Base-by-base conservation (phyloP, 2,797 vertebrate species). In the Alca torda region DNA sequence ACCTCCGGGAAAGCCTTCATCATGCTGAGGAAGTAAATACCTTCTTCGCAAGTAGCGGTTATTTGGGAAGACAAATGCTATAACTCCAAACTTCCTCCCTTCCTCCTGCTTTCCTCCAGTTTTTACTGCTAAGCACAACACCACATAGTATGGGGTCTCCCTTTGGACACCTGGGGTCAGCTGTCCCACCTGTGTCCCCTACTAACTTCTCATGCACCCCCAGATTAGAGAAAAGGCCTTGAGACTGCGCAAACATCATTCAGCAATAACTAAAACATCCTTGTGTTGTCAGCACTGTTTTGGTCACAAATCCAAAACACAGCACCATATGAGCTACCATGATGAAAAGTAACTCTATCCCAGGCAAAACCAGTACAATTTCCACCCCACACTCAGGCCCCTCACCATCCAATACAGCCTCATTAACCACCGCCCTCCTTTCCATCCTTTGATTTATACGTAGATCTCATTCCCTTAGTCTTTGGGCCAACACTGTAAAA, bases 51-150 rank as follows among this genome's bases (percentile, higher is more conserved):
- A 11, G 18, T 63, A 26, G 33, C 6, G 4, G n/a, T 19, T 75
- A 24, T n/a, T 75, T 51, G 53, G 61, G 61, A 78, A 91, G 53
- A 75, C 21, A 87, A 89, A 53, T 0, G 4, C 10, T 5, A 0
- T 37, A 48, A 51, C 15, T 51, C 54, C 0, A 0, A 64, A 68
- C 24, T 28, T 59, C 7, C 0, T 0, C 8, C 17, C 12, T 60
- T n/a, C 28, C 19, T 51, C 37, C 19, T n/a, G 64, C 21, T 85
- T 87, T 73, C 15, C 11, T 45, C 9, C 25, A 65, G 11, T 4
- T 73, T 92, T 60, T 76, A 28, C 75, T 64, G 45, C 64, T 68
- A 63, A 82, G 11, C 46, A 79, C 2, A 3, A 23, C 25, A 30
- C 13, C 23, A 14, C 4, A 39, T 33, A 39, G 10, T 43, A n/a